These are phyloP conservation scores for Cremastinae sp. DNA, from an alignment of 2,888 invertebrate species.

Conservation along the genomic window DNA sequence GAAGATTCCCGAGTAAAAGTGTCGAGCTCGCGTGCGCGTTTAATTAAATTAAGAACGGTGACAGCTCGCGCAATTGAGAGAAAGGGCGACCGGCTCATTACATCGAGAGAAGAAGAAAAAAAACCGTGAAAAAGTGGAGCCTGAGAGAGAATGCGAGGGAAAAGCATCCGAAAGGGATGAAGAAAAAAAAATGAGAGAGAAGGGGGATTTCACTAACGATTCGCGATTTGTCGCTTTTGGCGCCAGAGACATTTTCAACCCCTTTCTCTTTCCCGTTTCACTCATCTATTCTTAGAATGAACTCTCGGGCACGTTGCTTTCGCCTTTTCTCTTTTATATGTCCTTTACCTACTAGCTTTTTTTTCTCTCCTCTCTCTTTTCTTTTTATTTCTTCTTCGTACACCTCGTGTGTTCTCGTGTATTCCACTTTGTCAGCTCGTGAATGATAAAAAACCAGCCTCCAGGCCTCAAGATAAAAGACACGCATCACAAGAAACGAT, in stretches of 20 bases:
- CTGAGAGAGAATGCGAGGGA: constrained; percentile 24
- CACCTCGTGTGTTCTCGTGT: constrained; percentile 2
- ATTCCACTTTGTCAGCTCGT: constrained; percentile 56
- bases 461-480: constrained; percentile 46
- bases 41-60: constrained; percentile 42
- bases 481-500: constrained; percentile 25
- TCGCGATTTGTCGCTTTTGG: constrained; percentile 57
- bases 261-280: constrained; percentile 45
- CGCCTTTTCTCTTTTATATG: constrained; percentile 19
- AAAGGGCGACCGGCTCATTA: constrained; percentile 52
- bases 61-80: constrained; percentile 20
- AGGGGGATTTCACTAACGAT: constrained; percentile 54
- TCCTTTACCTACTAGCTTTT: constrained; percentile 1
- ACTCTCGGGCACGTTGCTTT: constrained; percentile 63
- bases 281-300: constrained; percentile 65
- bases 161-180: constrained; percentile 8
- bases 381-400: neutral
- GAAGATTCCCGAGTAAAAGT: no score
- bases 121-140: constrained; percentile 8
- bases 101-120: constrained; percentile 29
- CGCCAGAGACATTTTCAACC: constrained; percentile 55
- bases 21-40: constrained; percentile 8
- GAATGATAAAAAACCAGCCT: constrained; percentile 60
- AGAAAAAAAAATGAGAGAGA: neutral
- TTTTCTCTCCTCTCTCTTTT: constrained; percentile 1